Conservation (phyloP, 2,888 invertebrate genomes). For the Blastobasis adustella region DNA sequence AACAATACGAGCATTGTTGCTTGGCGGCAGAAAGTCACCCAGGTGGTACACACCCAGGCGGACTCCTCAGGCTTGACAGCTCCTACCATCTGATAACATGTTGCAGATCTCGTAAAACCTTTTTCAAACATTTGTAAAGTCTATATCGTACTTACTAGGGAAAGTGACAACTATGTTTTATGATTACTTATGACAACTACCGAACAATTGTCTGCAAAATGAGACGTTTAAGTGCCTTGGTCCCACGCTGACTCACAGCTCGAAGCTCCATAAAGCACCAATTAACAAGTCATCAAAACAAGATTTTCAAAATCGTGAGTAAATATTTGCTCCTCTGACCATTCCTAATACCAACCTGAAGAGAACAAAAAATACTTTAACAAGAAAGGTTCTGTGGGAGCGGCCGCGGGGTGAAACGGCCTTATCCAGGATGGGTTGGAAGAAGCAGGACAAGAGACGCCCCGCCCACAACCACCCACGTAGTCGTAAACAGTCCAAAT, state of each 20-base stretch:
- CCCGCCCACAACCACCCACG: constrained; percentile 74
- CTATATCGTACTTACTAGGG: constrained; percentile 4
- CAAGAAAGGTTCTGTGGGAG: constrained; percentile 73
- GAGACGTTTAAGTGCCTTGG: not conserved
- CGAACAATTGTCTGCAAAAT: too few relatives aligned
- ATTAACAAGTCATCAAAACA: constrained; percentile 53
- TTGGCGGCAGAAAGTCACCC: too few relatives aligned
- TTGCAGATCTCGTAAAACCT: too few relatives aligned
- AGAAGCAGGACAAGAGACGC: constrained; percentile 42
- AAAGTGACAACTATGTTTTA: too few relatives aligned
- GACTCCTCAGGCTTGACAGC: too few relatives aligned
- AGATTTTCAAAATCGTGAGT: constrained; percentile 71
- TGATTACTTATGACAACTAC: constrained; percentile 7
- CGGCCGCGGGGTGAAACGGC: constrained; percentile 51
- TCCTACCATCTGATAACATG: too few relatives aligned
- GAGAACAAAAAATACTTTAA: constrained; percentile 70
- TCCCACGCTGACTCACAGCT: not conserved
- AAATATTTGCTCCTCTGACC: constrained; percentile 72
- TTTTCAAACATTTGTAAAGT: too few relatives aligned
- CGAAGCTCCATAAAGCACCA: constrained; percentile 19
- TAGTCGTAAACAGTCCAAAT: constrained; percentile 73
- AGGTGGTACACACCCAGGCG: too few relatives aligned
- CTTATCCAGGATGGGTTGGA: constrained; percentile 23
- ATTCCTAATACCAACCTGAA: constrained; percentile 60
- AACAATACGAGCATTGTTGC: too few relatives aligned